Percentiles rank a stretch among this genome's conserved stretches.
These are phyloP conservation scores for Crenichthys baileyi DNA, from an alignment of 2,797 vertebrate genomes.

Conservation along the genomic window DNA sequence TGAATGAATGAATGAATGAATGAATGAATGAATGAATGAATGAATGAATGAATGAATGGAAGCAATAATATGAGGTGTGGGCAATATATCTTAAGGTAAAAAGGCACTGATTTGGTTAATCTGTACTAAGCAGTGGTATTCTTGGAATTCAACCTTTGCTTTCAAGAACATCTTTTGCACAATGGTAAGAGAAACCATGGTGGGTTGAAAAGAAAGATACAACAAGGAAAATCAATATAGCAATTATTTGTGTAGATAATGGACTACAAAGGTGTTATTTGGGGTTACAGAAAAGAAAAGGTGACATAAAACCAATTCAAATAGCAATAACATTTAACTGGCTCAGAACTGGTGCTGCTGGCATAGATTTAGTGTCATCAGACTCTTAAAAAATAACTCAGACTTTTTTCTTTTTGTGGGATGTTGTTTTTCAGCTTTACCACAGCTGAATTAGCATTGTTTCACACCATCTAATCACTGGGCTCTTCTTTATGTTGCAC, in stretches of 20 bases:
- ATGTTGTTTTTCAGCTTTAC: conserved; percentile 32
- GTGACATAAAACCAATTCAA: conserved; percentile 80
- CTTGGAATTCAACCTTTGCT: conserved; percentile 68
- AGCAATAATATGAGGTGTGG: neutral
- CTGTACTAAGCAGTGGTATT: conserved; percentile 50
- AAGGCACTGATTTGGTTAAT: conserved; percentile 40
- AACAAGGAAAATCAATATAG: conserved; percentile 77
- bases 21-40: conserved; percentile 8
- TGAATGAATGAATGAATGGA: neutral
- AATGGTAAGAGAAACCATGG: conserved; percentile 61
- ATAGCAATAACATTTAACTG: conserved; percentile 74
- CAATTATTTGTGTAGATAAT: conserved; percentile 83
- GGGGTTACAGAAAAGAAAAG: conserved; percentile 70
- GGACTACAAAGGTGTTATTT: conserved; percentile 80
- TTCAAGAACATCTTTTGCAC: conserved; percentile 68
- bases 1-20: neutral
- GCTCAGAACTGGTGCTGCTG: conserved; percentile 61
- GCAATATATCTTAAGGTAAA: conserved; percentile 11
- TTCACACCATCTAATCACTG: conserved; percentile 49
- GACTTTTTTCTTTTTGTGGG: conserved; percentile 13
- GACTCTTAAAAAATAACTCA: conserved; percentile 41
- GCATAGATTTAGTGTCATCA: conserved; percentile 75
- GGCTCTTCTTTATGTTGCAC: conserved; percentile 44
- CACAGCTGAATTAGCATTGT: conserved; percentile 59
- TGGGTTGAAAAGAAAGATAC: conserved; percentile 70